A percentile compares a stretch with the other conserved stretches of the same genome.
Evolutionary conservation across 2,113 vertebrate genomes (phyloP).

Genomic region (Saimiri boliviensis): DNA sequence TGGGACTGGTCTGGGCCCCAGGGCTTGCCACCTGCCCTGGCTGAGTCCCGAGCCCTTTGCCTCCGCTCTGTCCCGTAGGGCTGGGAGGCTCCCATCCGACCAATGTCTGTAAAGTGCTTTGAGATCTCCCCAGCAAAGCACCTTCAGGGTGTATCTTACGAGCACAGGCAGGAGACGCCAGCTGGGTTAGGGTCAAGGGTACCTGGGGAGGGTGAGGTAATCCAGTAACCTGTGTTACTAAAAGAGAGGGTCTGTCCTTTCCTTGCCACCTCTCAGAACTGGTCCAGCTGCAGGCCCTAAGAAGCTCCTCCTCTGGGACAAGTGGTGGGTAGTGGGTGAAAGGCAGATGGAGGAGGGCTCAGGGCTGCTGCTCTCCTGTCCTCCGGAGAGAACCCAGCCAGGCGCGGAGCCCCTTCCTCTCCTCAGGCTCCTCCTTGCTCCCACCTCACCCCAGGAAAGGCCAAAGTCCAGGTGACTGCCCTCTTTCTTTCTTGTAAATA

Average conservation of each 20-base stretch:
- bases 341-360: not conserved
- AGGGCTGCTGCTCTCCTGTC: not conserved
- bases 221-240: not conserved
- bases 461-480: slow-evolving; percentile 57
- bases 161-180: not conserved
- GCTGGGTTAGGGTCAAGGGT: not conserved
- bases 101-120: slow-evolving; percentile 76
- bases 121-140: slow-evolving; percentile 42
- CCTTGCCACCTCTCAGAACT: not conserved
- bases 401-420: slow-evolving; percentile 33
- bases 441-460: slow-evolving; percentile 37
- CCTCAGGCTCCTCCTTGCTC: slow-evolving; percentile 3
- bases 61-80: slow-evolving; percentile 7
- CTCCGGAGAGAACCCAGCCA: not conserved
- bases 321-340: not conserved
- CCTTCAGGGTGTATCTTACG: slow-evolving; percentile 27
- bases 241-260: not conserved
- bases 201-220: not conserved
- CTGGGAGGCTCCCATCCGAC: slow-evolving; percentile 67
- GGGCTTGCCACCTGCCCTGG: not conserved
- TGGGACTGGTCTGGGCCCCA: not conserved
- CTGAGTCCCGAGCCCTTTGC: not conserved
- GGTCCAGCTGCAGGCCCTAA: not conserved
- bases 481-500: slow-evolving; percentile 72
- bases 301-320: not conserved